Evolutionary conservation across 2,888 invertebrate genomes (phyloP), one percentile per base, ranked within the genome.

Genomic region (Diachrysia chrysitis): DNA sequence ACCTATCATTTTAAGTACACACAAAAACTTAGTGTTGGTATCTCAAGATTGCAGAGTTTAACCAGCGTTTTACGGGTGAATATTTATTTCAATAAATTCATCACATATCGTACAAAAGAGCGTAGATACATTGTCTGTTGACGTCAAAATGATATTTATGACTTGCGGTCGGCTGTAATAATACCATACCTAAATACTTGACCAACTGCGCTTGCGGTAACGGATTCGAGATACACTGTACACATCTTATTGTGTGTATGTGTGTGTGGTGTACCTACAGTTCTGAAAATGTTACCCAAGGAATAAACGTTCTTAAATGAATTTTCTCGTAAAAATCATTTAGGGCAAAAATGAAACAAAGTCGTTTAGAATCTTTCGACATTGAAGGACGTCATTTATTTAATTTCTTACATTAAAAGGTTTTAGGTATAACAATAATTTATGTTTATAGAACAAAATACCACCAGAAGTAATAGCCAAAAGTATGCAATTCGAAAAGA

Each of bases 11-110:
- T 98, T 84, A 96, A 96, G 71, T 95, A 96, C 69, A 96, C 97
- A 0, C 97, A 98, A 86, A 97, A 98, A 87, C 93, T 99, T 1
- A 98, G 98, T 91, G 97, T 98, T n/a, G 98, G 97, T 0, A 97
- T 99, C 77, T 98, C 98, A 14, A 97, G 98, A 90, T 96, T 99
- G 93, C 99, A 99, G 90, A 97, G 97, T 51, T 95, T 98, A 58
- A 98, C 98, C 3, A 98, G 96, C 86, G 96, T 96, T 61, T 93
- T 98, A 69, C 95, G 97, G 93, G 97, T 97, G 60, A 72, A 66
- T 53, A 32, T 16, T 68, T 37, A 17, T n/a, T 25, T 25, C 5
- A 25, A 25, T 25, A 23, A 12, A 14, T 6, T 3, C 25, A n/a
- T n/a, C n/a, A n/a, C 5, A 25, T 25, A 25, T 25, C 25, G 25